Evolutionary conservation across 2,113 vertebrate genomes (phyloP).

Genomic region (Paracanthobrama guichenoti): DNA sequence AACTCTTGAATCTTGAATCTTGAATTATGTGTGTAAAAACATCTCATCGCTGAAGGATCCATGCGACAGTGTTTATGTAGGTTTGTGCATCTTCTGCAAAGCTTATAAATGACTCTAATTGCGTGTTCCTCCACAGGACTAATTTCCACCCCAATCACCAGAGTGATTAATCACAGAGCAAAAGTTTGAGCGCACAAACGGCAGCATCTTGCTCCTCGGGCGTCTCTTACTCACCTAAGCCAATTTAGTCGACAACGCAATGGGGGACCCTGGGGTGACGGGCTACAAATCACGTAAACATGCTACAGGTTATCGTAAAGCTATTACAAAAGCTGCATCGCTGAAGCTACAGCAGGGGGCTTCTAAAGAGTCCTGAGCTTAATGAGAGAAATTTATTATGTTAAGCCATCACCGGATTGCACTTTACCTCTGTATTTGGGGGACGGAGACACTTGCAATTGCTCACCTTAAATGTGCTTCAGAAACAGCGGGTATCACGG

Average conservation of each 20-base stretch:
- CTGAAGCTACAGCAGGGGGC: conserved; percentile 30
- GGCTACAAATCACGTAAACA: conserved; percentile 49
- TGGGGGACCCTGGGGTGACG: conserved; percentile 41
- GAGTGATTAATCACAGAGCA: conserved; percentile 64
- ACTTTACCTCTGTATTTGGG: conserved; percentile 39
- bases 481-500: conserved; percentile 21
- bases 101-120: conserved; percentile 61
- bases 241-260: conserved; percentile 60
- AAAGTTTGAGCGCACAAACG: conserved; percentile 60
- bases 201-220: not conserved
- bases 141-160: conserved; percentile 37
- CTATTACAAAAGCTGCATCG: conserved; percentile 13
- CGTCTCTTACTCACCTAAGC: conserved; percentile 25
- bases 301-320: conserved; percentile 46
- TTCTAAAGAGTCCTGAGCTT: conserved; percentile 13
- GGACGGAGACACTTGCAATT: conserved; percentile 24
- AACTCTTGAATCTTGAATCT: too few relatives aligned
- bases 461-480: conserved; percentile 43
- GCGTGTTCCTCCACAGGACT: conserved; percentile 53
- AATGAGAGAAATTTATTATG: conserved; percentile 55
- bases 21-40: too few relatives aligned
- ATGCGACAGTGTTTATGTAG: not conserved
- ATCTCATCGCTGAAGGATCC: too few relatives aligned
- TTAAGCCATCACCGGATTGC: conserved; percentile 13
- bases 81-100: not conserved